Conservation (phyloP, 2,113 vertebrate genomes). For the Elephantulus edwardii region DNA sequence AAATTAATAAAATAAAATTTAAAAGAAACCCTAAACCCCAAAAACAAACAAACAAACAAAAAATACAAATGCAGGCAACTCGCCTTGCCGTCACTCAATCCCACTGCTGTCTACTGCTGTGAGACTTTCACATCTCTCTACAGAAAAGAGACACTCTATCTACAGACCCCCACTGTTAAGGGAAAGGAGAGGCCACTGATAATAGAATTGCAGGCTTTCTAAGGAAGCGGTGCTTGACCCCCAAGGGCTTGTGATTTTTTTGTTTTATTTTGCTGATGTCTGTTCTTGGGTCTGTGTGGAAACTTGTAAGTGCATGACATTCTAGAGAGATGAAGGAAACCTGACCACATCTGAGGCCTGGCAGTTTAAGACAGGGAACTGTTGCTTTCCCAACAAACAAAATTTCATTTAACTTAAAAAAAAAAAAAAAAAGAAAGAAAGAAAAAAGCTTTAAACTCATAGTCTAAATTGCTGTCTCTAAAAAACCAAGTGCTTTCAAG, state of each 20-base stretch:
- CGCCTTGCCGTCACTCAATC: not conserved
- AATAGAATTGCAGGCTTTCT: slow-evolving; percentile 29
- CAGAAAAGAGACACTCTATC: not conserved
- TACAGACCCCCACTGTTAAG: too few species aligned
- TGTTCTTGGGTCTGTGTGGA: not conserved
- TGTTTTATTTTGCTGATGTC: not conserved
- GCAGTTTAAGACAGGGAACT: slow-evolving; percentile 21
- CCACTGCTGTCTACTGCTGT: not conserved
- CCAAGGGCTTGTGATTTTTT: not conserved
- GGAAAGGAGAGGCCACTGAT: too few species aligned
- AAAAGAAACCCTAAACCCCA: too few species aligned
- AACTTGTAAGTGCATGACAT: slow-evolving; percentile 28
- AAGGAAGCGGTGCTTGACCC: slow-evolving; percentile 15
- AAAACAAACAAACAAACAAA: too few species aligned
- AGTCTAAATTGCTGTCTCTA: slow-evolving; percentile 48
- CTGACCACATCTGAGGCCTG: slow-evolving; percentile 19
- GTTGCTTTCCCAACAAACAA: slow-evolving; percentile 4
- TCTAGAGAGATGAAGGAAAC: slow-evolving; percentile 24
- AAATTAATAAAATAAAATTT: too few species aligned
- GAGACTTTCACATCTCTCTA: not conserved
- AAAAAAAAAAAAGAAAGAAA: too few species aligned
- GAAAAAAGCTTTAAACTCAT: slow-evolving; percentile 36
- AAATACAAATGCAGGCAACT: not conserved
- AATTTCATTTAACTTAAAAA: slow-evolving; percentile 31
- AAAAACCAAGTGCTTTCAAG: slow-evolving; percentile 51